Evolutionary conservation across 2,113 vertebrate genomes (phyloP).

Genomic region (Holacanthus passer): DNA sequence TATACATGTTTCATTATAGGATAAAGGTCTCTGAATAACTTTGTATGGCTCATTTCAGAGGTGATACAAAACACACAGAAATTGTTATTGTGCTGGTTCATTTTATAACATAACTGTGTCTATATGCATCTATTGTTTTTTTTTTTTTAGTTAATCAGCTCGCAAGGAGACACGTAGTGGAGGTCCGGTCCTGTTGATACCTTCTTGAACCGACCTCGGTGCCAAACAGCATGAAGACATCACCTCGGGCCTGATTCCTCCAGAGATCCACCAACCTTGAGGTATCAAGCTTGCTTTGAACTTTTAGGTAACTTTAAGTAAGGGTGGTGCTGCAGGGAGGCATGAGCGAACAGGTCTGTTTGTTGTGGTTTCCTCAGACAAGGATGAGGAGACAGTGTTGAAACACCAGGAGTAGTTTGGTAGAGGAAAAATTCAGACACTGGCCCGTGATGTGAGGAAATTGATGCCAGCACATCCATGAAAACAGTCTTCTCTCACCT

Average conservation of each 20-base stretch:
- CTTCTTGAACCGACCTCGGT: neutral
- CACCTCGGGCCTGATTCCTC: fast-evolving
- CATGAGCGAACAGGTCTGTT: neutral
- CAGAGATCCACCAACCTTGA: neutral
- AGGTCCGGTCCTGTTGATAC: too few relatives aligned
- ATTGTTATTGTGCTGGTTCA: neutral
- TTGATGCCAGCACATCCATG: neutral
- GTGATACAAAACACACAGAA: neutral
- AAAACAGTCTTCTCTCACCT: neutral
- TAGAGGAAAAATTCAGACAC: neutral
- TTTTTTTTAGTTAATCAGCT: neutral
- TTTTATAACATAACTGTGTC: neutral
- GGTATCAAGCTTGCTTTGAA: constrained; percentile 9
- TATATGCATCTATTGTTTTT: too few relatives aligned
- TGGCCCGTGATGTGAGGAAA: neutral
- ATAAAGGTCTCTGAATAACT: too few relatives aligned
- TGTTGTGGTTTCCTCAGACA: neutral
- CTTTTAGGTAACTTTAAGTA: neutral
- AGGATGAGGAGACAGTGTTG: neutral
- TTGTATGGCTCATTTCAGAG: too few relatives aligned
- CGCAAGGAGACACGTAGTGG: neutral
- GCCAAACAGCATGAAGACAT: neutral
- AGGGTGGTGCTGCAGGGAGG: fast-evolving
- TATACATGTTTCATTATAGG: neutral
- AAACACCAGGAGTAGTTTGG: neutral